Evolutionary conservation across 2,797 vertebrate genomes (phyloP).

Genomic region (Pogonophryne albipinna): DNA sequence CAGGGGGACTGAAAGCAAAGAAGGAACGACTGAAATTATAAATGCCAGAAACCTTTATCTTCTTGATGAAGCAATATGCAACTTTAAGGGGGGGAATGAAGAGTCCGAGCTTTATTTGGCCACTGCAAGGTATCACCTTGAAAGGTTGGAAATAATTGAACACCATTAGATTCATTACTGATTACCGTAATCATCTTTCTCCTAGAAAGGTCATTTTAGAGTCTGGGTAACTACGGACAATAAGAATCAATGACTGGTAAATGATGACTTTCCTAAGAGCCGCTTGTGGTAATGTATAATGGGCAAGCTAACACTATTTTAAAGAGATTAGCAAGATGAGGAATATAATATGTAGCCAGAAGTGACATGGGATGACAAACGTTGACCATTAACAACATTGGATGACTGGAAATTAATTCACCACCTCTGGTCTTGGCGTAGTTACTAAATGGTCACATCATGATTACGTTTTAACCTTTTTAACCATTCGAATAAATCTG

Average conservation of each 20-base stretch:
- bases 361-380: conserved; percentile 65
- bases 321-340: conserved; percentile 68
- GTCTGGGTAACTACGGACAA: conserved; percentile 71
- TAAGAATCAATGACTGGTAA: conserved; percentile 73
- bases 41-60: conserved; percentile 21
- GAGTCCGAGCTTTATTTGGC: conserved; percentile 46
- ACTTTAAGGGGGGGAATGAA: conserved; percentile 21
- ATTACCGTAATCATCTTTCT: conserved; percentile 68
- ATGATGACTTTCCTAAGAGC: conserved; percentile 65
- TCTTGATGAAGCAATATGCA: conserved; percentile 23
- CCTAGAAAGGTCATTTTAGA: conserved; percentile 70
- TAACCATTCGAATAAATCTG: conserved; percentile 48
- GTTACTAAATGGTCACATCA: conserved; percentile 42
- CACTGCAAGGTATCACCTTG: conserved; percentile 54
- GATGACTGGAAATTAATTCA: conserved; percentile 43
- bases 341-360: conserved; percentile 56
- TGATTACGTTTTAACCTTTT: conserved; percentile 63
- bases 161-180: conserved; percentile 50
- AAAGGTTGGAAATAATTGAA: conserved; percentile 62
- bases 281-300: conserved; percentile 67
- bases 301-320: conserved; percentile 67
- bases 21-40: not conserved
- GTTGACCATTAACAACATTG: conserved; percentile 43
- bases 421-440: conserved; percentile 32
- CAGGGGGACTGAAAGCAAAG: not conserved